Base-by-base conservation (phyloP, 1,140 invertebrate genomes). In the Oedothorax gibbosus region DNA sequence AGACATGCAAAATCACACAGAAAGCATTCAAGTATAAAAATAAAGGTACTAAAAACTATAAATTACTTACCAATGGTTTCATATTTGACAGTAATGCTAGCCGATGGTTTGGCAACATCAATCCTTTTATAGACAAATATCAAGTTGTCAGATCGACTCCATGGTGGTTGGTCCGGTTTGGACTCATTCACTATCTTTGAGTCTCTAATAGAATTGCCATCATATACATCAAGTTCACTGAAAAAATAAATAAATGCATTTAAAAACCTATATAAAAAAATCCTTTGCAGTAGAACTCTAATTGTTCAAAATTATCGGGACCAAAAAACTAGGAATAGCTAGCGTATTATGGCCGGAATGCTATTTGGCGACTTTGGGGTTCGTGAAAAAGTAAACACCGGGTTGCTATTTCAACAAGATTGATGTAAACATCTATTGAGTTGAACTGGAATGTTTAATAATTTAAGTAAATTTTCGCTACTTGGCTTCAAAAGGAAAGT, bases 141-240 rank as follows among this genome's bases (percentile, higher is more conserved):
- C 9, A 85, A 20, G 54, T n/a, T 71, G 57, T 85, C 78, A 2
- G 65, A 69, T 21, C 73, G 64, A 62, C 83, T 78, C 83, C 83
- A 85, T 12, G 66, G 50, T 75, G 12, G 12, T 3, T 4, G 15
- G 35, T 69, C 75, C 18, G 81, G 76, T 53, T 65, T 60, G 11
- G 62, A 77, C 21, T 35, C 53, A 57, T 85, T 85, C 9, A 51
- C 65, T 53, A 85, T 85, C n/a, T 12, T 3, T 53, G 57, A 8
- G 14, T 77, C 75, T 78, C 83, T 68, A 2, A 85, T 64, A 53
- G 73, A 69, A 20, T 49, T 14, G 8, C 83, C 83, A 85, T 85
- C 83, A 72, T 57, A 72, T 18, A 85, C 75, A 78, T 62, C 7
- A 15, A 85, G 14, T 21, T 85, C 66, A 71, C 83, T 85, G 64